Base-by-base conservation (phyloP, 2,888 invertebrate genomes). In the Leptogaster cylindrica region DNA sequence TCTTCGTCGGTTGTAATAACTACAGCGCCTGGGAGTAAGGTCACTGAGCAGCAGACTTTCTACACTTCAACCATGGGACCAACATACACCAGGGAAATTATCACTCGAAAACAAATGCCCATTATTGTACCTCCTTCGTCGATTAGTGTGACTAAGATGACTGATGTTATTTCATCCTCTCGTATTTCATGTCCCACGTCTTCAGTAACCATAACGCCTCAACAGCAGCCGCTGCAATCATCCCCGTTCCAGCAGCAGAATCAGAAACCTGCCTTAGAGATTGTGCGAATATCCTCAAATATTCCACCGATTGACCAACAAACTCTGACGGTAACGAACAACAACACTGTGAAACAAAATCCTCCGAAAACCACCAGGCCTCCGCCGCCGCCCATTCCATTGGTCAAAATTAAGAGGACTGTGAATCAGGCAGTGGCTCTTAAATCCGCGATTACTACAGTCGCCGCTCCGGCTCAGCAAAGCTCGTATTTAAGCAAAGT, bases 371-470 rank as follows among this genome's bases (percentile, higher is more conserved):
- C 73, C 4, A 72, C 73, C 5, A 75, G 84, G 65, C 82, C 85
- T 2, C 83, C 83, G 67, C 85, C 85, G 18, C 82, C 84, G 5
- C 84, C 85, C 2, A 83, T 84, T 36, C 83, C 84, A 1, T 71
- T 85, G 71, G 83, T 83, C 28, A 79, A 82, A 70, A 82, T 82
- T 10, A 83, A 83, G 73, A 82, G 82, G 71, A 76, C 80, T 8
- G 72, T 73, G 3, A 75, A n/a, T 36, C 69, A 61, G 27, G 8
- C 75, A 5, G 65, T 52, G 6, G 46, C 67, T 8, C 20, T 69
- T 16, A 75, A 77, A 71, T 58, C 72, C 71, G 66, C 74, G 70
- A 33, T 72, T 70, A 66, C 74, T 72, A 69, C 71, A 63, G 65
- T 72, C 61, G 66, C 50, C 65, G 48, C 70, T 46, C 50, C 72